Evolutionary conservation across 1,140 invertebrate species (phyloP).

Genomic region (Anagrus nilaparvatae): DNA sequence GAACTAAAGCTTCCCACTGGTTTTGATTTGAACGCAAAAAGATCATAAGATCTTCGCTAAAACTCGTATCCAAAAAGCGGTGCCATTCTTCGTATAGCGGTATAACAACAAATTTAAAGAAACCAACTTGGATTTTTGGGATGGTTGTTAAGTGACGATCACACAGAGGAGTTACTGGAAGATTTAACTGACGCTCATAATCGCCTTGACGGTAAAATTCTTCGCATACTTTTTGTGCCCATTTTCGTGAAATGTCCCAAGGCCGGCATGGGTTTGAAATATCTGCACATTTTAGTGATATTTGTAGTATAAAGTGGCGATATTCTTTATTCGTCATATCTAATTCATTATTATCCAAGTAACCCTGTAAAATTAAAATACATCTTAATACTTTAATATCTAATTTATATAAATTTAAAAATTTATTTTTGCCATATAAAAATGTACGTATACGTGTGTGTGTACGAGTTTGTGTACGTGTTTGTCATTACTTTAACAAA

Average conservation of each 20-base stretch:
- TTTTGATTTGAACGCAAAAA: constrained; percentile 60
- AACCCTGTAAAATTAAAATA: constrained; percentile 43
- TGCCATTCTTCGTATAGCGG: constrained; percentile 81
- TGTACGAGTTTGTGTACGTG: too few relatives aligned
- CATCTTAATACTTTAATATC: too few relatives aligned
- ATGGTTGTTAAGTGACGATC: constrained; percentile 71
- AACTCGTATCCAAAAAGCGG: constrained; percentile 59
- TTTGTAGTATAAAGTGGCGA: constrained; percentile 78
- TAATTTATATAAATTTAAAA: too few relatives aligned
- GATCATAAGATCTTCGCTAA: constrained; percentile 62
- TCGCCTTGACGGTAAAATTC: constrained; percentile 90
- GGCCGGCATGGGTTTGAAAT: constrained; percentile 85
- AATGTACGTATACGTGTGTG: too few relatives aligned
- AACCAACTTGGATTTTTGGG: constrained; percentile 81
- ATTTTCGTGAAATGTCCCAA: constrained; percentile 76
- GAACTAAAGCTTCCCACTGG: constrained; percentile 58
- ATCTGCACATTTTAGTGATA: constrained; percentile 86
- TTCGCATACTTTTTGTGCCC: constrained; percentile 84
- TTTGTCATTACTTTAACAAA: too few relatives aligned
- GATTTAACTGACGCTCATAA: constrained; percentile 64
- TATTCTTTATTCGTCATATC: constrained; percentile 57
- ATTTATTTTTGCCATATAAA: too few relatives aligned
- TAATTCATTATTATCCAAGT: constrained; percentile 57
- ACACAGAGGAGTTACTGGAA: constrained; percentile 76
- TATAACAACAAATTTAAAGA: constrained; percentile 73